Evolutionary conservation across 1,140 invertebrate species (phyloP), one percentile per base, ranked within the genome.

Genomic region (Listronotus oregonensis): DNA sequence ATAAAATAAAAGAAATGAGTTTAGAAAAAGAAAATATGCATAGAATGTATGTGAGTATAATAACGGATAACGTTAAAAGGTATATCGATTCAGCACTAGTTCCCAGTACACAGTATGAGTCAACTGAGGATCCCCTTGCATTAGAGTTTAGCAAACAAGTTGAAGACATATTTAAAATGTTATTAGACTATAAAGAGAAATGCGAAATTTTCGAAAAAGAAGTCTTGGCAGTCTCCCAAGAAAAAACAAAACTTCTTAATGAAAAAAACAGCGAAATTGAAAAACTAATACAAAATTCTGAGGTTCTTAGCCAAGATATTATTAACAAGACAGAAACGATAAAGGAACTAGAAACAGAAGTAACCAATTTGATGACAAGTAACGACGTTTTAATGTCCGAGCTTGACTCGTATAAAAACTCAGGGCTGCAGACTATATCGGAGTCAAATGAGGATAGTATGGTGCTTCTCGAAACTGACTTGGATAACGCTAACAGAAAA

Each of bases 371-470:
- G 74, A 86, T 86, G 71, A 85, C 86, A 70, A 88, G 87, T 74
- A 88, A 88, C 70, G 86, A 87, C 71, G 80, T 85, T 64, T 76
- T 88, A 14, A 82, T 87, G 70, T 81, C 82, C 54, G 85, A 87
- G 75, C 81, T 88, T 66, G 81, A 86, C 14, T 80, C 82, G 18
- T 80, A 82, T 58, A 86, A 87, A 84, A 82, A 82, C 9, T 80
- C 80, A 31, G 86, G 86, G 67, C 75, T 88, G 52, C 84, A 88
- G 72, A 86, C 87, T 9, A 88, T 88, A 52, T 83, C 85, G 46
- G 86, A 88, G 77, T 82, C 85, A 3, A 86, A 87, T 71, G 87
- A 88, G 79, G 85, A 88, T 65, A 87, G 84, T 68, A 74, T 86
- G 39, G 75, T 82, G 0, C 81, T 84, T 64, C 73, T 88, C 68